Evolutionary conservation across 2,888 invertebrate species (phyloP).

Genomic region (Monoplex corrugatus): DNA sequence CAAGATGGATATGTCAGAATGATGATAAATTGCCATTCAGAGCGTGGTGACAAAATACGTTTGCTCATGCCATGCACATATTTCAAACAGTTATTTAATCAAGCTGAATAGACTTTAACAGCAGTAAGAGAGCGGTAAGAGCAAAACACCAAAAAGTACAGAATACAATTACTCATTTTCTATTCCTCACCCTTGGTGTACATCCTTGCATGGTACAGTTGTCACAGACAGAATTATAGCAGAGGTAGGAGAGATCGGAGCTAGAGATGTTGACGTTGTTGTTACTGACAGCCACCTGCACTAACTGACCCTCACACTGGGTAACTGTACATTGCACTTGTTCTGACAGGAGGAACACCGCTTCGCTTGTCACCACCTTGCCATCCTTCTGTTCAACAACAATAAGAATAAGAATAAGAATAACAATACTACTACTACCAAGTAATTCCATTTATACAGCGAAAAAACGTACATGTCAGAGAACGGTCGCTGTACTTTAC

Average conservation of each 20-base stretch:
- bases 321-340: conserved; percentile 57
- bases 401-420: neutral
- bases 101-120: too few species aligned
- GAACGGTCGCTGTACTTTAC: too few species aligned
- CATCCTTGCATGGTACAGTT: conserved; percentile 54
- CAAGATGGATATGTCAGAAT: too few species aligned
- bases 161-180: too few species aligned
- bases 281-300: conserved; percentile 55
- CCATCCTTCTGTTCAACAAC: conserved; percentile 10
- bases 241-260: conserved; percentile 39
- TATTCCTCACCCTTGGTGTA: conserved; percentile 53
- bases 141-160: too few species aligned
- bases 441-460: neutral
- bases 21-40: too few species aligned
- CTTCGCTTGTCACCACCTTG: neutral
- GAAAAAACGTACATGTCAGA: neutral
- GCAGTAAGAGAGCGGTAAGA: too few species aligned
- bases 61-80: too few species aligned
- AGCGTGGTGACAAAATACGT: too few species aligned
- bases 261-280: conserved; percentile 53
- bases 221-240: conserved; percentile 62
- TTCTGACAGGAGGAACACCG: conserved; percentile 48
- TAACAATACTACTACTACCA: neutral
- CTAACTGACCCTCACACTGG: conserved; percentile 39
- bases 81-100: too few species aligned